phyloP scores from a whole-genome alignment of 2,113 vertebrate species.

The Seriola dumerili region DNA sequence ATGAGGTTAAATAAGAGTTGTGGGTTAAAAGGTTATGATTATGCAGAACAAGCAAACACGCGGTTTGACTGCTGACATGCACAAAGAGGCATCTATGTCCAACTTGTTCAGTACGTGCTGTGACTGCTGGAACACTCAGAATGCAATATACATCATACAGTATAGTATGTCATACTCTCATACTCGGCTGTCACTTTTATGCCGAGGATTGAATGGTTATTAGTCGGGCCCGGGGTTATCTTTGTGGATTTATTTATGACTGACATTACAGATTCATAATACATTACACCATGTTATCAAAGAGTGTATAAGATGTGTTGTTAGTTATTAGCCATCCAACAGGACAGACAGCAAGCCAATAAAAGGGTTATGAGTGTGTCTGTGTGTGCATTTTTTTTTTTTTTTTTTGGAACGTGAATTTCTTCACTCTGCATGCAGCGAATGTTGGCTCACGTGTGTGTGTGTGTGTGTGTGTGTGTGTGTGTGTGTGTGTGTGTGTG shows the following conservation, averaged over 20 bases:
- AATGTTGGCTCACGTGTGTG: background rate
- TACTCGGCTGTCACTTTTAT: conserved; percentile 42
- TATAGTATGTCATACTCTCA: conserved; percentile 17
- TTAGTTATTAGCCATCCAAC: background rate
- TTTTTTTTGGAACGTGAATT: too few relatives aligned
- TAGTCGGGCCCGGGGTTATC: too few relatives aligned
- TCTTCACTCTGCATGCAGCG: background rate
- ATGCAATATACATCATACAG: background rate
- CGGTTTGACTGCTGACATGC: background rate
- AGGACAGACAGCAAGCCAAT: background rate
- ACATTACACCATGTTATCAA: background rate
- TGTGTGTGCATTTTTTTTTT: background rate
- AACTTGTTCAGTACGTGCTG: conserved; percentile 42
- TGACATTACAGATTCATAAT: background rate
- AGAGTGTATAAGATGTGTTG: background rate
- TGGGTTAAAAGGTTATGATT: conserved; percentile 14
- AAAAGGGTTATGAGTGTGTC: background rate
- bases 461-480: background rate
- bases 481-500: conserved; percentile 23
- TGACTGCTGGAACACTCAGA: background rate
- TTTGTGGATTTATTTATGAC: conserved; percentile 7
- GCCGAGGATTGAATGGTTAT: background rate
- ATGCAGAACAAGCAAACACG: conserved; percentile 38
- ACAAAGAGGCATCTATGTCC: conserved; percentile 29
- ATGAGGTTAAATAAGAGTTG: conserved; percentile 18